These are phyloP conservation scores for Pteria penguin DNA, from an alignment of 2,888 invertebrate genomes.

Conservation along the genomic window DNA sequence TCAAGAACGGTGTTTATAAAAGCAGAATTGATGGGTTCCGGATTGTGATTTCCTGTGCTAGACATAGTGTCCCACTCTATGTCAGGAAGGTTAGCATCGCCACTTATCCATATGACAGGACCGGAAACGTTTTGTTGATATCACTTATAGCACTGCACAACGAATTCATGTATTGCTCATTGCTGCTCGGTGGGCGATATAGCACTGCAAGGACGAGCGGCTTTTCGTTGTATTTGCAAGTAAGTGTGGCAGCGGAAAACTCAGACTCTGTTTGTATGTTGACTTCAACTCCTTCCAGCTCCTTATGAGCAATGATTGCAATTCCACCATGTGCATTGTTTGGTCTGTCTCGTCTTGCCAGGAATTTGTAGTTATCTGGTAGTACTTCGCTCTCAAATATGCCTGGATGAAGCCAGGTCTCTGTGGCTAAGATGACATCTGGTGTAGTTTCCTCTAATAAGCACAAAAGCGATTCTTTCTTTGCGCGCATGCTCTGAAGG, in stretches of 20 bases:
- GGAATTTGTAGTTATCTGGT: background rate
- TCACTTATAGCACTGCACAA: background rate
- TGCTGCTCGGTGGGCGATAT: background rate
- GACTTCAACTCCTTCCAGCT: background rate
- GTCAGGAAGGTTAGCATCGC: conserved; percentile 3
- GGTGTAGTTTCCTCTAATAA: background rate
- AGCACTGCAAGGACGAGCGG: background rate
- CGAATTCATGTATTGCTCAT: background rate
- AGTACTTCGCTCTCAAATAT: background rate
- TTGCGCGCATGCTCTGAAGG: background rate
- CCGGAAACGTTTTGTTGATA: background rate
- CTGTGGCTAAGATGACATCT: background rate
- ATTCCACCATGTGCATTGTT: background rate
- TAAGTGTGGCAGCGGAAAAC: background rate
- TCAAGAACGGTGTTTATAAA: background rate
- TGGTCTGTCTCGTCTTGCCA: background rate
- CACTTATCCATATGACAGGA: background rate
- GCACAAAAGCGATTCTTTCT: background rate
- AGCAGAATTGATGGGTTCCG: background rate
- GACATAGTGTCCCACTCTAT: conserved; percentile 11
- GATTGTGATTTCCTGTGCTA: conserved; percentile 1
- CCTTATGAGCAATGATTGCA: background rate
- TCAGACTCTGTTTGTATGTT: background rate
- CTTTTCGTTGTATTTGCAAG: background rate
- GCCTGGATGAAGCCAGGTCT: background rate